These are phyloP conservation scores for Phyllopteryx taeniolatus DNA, from an alignment of 2,113 vertebrate species.

Conservation along the genomic window DNA sequence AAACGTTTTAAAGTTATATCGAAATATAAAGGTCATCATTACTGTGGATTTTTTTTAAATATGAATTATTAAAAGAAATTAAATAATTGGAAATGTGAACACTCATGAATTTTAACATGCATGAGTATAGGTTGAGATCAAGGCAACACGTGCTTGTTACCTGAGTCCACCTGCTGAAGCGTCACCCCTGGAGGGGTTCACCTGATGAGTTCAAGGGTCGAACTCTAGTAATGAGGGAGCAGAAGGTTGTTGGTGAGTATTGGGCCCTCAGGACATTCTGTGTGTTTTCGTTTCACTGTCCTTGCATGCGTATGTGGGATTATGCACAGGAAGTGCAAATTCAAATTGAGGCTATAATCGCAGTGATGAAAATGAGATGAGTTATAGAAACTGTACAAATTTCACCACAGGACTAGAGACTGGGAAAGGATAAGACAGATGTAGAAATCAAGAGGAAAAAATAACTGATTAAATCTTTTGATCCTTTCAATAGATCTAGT, in stretches of 20 bases:
- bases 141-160: constrained; percentile 49
- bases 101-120: neutral
- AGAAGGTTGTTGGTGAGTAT: constrained; percentile 42
- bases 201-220: constrained; percentile 36
- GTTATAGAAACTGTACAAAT: neutral
- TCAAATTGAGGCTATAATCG: constrained; percentile 21
- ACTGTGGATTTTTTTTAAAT: too few relatives aligned
- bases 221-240: constrained; percentile 35
- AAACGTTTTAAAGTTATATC: too few relatives aligned
- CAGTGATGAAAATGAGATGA: constrained; percentile 20
- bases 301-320: constrained; percentile 1
- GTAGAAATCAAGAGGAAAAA: neutral
- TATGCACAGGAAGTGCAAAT: neutral
- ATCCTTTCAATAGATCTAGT: constrained; percentile 60
- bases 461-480: constrained; percentile 52
- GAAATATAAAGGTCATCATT: neutral
- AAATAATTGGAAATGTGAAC: neutral
- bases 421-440: constrained; percentile 29
- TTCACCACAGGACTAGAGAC: neutral
- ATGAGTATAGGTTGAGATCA: constrained; percentile 13
- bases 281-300: constrained; percentile 15
- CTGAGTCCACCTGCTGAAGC: constrained; percentile 43
- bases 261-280: constrained; percentile 8
- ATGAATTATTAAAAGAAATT: too few relatives aligned
- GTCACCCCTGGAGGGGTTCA: constrained; percentile 8